Conservation (phyloP, 1,140 invertebrate genomes). For the Lepidostoma basale region DNA sequence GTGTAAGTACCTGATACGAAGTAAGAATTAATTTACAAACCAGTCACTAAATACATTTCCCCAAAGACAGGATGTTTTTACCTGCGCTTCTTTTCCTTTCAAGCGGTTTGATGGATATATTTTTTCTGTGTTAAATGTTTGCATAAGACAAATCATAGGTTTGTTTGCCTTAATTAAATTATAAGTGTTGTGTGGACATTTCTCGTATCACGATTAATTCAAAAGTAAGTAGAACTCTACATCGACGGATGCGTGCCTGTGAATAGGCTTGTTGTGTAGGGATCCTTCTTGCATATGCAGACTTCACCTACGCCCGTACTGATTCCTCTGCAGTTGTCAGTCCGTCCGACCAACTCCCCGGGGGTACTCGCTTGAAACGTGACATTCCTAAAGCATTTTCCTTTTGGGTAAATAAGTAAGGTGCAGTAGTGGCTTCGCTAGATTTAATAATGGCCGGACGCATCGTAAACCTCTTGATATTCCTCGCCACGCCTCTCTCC, state of each 20-base stretch:
- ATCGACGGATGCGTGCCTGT: conserved; percentile 43
- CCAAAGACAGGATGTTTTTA: not conserved
- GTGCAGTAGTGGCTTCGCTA: conserved; percentile 12
- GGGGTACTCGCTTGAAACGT: conserved; percentile 16
- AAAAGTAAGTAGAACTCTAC: conserved; percentile 32
- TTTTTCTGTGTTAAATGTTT: conserved; percentile 14
- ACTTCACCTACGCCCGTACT: too few relatives aligned
- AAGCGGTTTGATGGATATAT: not conserved
- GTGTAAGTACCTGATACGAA: conserved; percentile 19
- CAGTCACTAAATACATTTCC: too few relatives aligned
- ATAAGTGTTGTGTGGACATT: conserved; percentile 37
- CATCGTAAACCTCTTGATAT: conserved; percentile 16
- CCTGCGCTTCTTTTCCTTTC: not conserved
- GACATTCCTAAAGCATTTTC: conserved; percentile 40
- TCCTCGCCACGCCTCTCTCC: conserved; percentile 14
- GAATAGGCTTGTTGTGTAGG: not conserved
- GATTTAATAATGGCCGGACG: conserved; percentile 16
- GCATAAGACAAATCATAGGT: conserved; percentile 38
- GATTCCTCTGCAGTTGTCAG: too few relatives aligned
- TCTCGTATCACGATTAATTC: conserved; percentile 23
- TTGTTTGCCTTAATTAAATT: conserved; percentile 38
- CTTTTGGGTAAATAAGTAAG: conserved; percentile 16
- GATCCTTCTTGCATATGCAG: conserved; percentile 23
- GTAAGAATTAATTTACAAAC: conserved; percentile 10
- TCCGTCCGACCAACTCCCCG: conserved; percentile 27